These are phyloP conservation scores for Coryphaenoides rupestris DNA, from an alignment of 2,113 vertebrate genomes.

Conservation along the genomic window DNA sequence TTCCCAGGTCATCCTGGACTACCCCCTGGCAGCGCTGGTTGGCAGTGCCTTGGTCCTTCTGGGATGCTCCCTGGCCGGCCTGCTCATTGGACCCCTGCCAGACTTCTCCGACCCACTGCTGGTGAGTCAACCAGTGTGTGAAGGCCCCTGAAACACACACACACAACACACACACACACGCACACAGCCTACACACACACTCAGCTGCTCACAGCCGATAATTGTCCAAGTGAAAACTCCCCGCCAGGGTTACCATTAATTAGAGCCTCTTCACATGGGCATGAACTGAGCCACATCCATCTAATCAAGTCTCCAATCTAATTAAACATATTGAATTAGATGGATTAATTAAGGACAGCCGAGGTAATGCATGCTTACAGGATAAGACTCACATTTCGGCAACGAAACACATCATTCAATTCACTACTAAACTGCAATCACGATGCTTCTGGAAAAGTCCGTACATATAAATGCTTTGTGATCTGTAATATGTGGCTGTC, in stretches of 20 bases:
- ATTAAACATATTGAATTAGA: constrained; percentile 17
- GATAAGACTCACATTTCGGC: constrained; percentile 12
- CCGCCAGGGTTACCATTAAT: constrained; percentile 29
- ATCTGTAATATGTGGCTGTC: background rate
- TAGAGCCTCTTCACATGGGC: constrained; percentile 10
- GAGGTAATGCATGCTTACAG: background rate
- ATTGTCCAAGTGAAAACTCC: constrained; percentile 9
- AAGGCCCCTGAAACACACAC: background rate
- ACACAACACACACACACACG: background rate
- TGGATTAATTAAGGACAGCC: background rate
- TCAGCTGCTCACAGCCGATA: background rate
- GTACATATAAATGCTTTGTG: background rate
- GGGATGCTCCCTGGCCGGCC: constrained; percentile 81
- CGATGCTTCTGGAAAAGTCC: background rate
- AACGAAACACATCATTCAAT: constrained; percentile 10
- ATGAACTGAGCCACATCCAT: constrained; percentile 14
- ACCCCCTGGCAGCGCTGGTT: constrained; percentile 78
- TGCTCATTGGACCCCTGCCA: constrained; percentile 83
- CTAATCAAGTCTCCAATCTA: constrained; percentile 31
- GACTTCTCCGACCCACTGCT: constrained; percentile 91
- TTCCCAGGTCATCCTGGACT: constrained; percentile 85
- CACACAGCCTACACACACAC: background rate
- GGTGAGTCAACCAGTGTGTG: constrained; percentile 68
- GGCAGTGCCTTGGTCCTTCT: constrained; percentile 74
- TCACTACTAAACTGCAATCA: background rate